Evolutionary conservation across 2,113 vertebrate genomes (phyloP).

Genomic region (Rattus rattus): DNA sequence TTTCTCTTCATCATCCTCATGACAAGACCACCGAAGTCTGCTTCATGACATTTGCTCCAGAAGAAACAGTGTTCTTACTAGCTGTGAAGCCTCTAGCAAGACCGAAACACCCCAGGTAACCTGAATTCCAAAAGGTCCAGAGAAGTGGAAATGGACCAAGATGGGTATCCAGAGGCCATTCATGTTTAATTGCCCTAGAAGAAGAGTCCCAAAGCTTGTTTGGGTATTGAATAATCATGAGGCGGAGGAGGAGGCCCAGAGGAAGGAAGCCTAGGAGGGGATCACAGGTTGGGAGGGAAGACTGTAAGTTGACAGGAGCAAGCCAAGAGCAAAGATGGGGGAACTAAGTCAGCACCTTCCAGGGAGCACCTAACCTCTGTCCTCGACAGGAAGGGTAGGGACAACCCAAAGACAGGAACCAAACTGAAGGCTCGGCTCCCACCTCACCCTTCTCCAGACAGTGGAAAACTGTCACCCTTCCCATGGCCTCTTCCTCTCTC

Average conservation of each 20-base stretch:
- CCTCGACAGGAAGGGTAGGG: too few species aligned
- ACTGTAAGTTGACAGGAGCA: neutral
- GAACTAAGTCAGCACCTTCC: neutral
- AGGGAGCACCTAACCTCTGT: neutral
- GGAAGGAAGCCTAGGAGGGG: neutral
- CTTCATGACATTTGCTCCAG: neutral
- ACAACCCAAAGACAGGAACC: neutral
- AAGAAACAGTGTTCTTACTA: neutral
- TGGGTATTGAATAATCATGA: slow-evolving; percentile 44
- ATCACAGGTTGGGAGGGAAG: neutral
- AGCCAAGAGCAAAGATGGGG: neutral
- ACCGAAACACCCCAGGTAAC: neutral
- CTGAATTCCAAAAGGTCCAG: neutral
- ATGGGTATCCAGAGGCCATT: neutral
- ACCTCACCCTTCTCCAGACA: neutral
- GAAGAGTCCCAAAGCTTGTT: slow-evolving; percentile 12
- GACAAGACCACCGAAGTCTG: neutral
- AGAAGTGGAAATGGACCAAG: neutral
- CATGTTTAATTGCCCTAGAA: slow-evolving; percentile 20
- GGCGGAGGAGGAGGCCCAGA: neutral
- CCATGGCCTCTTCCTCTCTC: neutral
- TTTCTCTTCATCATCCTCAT: neutral
- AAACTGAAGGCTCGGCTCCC: neutral
- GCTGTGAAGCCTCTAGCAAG: neutral
- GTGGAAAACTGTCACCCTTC: neutral